Base-by-base conservation (phyloP, 2,797 vertebrate species). In the Momotus momota region DNA sequence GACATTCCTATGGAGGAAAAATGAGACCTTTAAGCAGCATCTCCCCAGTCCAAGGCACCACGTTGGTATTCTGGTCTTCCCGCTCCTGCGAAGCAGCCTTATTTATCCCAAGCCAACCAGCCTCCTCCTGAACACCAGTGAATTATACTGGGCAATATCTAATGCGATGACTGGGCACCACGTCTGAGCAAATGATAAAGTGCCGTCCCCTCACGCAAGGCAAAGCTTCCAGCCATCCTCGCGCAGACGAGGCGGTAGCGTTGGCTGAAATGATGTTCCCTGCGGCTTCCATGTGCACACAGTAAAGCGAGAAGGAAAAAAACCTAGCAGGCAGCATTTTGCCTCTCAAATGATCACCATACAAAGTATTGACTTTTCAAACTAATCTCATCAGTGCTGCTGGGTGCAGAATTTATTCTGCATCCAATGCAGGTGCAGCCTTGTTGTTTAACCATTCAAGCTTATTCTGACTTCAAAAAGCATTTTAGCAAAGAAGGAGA, bases 381-480 rank as follows among this genome's bases (percentile, higher is more conserved):
- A 93, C 66, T 27, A 70, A 78, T 58, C 79, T 58, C 65, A 43
- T 58, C 61, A 46, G 72, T 4, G 75, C 77, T 72, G 72, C 33
- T 11, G 62, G 61, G 65, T 22, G 58, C 52, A 17, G 85, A 74
- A 64, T 65, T 77, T 18, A 75, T 81, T 62, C 85, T 40, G 72
- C 46, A 35, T n/a, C 27, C 0, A 0, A 13, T 17, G 79, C 48
- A 31, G 79, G 51, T 29, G 38, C 48, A 71, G 45, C 43, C 14
- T 7, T 19, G 25, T 18, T 79, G 43, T 83, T 94, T 27, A 77
- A 77, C 41, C 27, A 25, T 38, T 66, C 38, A 26, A 69, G 61
- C 41, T 38, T 33, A 46, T 58, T 64, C 29, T 73, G 51, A 62
- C 58, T 74, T 93, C 90, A 83, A 46, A 78, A 86, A 86, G 65